Base-by-base conservation (phyloP, 37 sponge, comb jelly and placozoan species). In the Ephydatia muelleri region DNA sequence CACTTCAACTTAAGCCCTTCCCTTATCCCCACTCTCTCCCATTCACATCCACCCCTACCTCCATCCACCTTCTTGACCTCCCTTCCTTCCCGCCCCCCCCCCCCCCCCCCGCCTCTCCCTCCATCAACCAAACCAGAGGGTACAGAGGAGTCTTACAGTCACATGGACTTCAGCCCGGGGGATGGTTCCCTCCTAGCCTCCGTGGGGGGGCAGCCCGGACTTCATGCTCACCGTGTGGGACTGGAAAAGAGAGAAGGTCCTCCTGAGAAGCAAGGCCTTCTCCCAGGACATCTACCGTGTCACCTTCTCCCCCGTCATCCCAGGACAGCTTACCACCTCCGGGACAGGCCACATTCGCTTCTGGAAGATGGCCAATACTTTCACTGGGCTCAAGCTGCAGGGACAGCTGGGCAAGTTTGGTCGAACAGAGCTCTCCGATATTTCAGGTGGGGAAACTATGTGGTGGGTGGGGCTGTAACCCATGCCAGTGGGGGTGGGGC, bases 151-250 rank as follows among this genome's bases (percentile, higher is more conserved):
- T 40, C 72, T 66, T 91, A 91, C 80, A 84, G 88, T 67, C 91
- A 93, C 81, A 78, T 92, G 85, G 86, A 85, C 83, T 93, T 93
- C 84, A 72, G 67, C 68, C 86, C 89, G 32, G 84, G 87, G 16
- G 89, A 89, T 33, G 99, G 99, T 34, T 78, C 75, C 40, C 86
- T 95, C 32, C 82, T 99, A 73, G 99, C 99, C 19, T 96, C 95
- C 19, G 87, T 99, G 3, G 99, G 99, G 9, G 6, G 92, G 90
- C 22, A 73, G 57, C 77, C 99, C 99, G 25, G 99, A 99, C 82
- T 99, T 87, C 86, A 99, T 96, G 97, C 80, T 99, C 76, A 99
- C 99, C 66, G 92, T 99, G 27, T 99, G 99, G 99, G 99, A 99
- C 82, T 99, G 99, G 99, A 84, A 49, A 73, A 93, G 80, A 81